Evolutionary conservation across 2,888 invertebrate genomes (phyloP).

Genomic region (Arenicola marina): DNA sequence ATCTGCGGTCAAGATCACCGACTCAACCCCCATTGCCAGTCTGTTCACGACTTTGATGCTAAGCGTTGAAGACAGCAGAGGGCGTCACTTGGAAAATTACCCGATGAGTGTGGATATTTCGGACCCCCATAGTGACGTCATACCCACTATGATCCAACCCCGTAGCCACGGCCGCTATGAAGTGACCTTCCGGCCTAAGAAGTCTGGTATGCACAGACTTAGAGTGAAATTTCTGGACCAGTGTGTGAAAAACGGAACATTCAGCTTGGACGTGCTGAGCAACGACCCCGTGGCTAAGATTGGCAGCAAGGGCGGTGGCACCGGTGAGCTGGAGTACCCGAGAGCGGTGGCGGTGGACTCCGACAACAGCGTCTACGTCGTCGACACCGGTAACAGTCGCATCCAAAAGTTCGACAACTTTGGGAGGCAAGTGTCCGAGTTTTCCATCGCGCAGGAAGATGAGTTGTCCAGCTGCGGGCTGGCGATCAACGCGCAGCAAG

Average conservation of each 20-base stretch:
- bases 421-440: conserved; percentile 14
- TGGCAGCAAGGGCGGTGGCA: conserved; percentile 19
- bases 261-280: conserved; percentile 27
- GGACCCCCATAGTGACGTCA: conserved; percentile 28
- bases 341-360: conserved; percentile 30
- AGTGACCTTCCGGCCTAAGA: conserved; percentile 28
- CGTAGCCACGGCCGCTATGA: conserved; percentile 27
- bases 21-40: conserved; percentile 15
- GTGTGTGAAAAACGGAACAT: conserved; percentile 15
- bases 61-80: conserved; percentile 17
- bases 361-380: conserved; percentile 27
- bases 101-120: conserved; percentile 27
- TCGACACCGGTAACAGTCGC: conserved; percentile 33
- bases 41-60: conserved; percentile 20
- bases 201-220: conserved; percentile 28
- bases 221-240: conserved; percentile 27
- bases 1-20: conserved; percentile 13
- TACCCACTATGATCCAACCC: conserved; percentile 21
- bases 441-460: conserved; percentile 21
- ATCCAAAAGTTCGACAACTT: conserved; percentile 24
- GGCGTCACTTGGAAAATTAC: conserved; percentile 18
- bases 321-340: conserved; percentile 30
- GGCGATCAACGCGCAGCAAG: conserved; percentile 21
- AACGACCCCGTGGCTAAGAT: conserved; percentile 31
- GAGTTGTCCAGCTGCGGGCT: conserved; percentile 31